These are phyloP conservation scores for Lithobates pipiens DNA, from an alignment of 2,797 vertebrate species.

Conservation along the genomic window DNA sequence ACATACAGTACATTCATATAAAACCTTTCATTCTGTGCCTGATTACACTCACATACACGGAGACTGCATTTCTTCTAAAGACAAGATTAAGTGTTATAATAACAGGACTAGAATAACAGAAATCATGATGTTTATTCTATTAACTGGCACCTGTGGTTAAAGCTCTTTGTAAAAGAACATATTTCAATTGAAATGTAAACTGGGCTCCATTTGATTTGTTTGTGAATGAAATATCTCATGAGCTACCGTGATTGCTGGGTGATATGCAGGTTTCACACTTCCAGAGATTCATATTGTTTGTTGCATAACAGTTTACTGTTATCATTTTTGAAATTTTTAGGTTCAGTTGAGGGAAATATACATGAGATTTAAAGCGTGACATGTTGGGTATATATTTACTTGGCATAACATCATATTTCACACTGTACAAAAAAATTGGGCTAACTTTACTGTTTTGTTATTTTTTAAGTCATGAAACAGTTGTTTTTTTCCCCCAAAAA, in stretches of 20 bases:
- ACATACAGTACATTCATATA: background rate
- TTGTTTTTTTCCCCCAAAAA: no score
- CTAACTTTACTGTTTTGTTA: no score
- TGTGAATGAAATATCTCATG: background rate
- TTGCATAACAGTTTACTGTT: background rate
- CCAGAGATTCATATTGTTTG: background rate
- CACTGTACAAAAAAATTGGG: no score
- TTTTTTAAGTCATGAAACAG: no score
- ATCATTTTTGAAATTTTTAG: background rate
- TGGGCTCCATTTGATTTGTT: background rate
- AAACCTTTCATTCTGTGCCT: background rate
- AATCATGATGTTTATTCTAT: no score
- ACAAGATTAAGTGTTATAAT: no score
- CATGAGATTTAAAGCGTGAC: no score
- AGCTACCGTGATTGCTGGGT: no score
- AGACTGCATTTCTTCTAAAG: background rate
- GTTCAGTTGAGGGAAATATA: background rate
- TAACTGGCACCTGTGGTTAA: no score
- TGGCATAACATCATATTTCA: no score
- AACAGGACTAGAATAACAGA: no score
- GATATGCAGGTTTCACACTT: background rate
- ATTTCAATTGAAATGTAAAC: background rate
- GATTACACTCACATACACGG: background rate
- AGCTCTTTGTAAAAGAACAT: background rate
- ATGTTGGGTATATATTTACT: no score